Evolutionary conservation across 2,113 vertebrate genomes (phyloP).

Genomic region (Osmerus eperlanus): DNA sequence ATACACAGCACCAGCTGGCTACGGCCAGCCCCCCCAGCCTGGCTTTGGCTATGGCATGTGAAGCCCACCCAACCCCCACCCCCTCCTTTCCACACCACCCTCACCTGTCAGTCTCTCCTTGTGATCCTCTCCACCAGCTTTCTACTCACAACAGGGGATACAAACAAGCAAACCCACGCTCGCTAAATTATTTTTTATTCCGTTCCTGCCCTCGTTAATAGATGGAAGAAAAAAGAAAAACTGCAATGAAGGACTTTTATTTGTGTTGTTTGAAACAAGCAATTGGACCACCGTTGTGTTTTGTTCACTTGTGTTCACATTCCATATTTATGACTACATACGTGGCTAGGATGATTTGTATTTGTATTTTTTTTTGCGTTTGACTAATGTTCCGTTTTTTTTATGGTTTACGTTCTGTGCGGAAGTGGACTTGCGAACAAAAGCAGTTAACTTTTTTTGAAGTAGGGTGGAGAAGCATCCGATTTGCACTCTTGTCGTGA

Average conservation of each 20-base stretch:
- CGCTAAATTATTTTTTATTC: constrained; percentile 65
- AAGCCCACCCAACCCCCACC: constrained; percentile 60
- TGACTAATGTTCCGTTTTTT: constrained; percentile 16
- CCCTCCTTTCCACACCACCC: constrained; percentile 53
- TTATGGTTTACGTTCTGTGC: constrained; percentile 58
- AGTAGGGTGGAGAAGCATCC: constrained; percentile 91
- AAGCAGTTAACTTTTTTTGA: constrained; percentile 75
- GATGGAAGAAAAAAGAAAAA: constrained; percentile 31
- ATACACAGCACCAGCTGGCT: constrained; percentile 84
- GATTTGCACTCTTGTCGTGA: constrained; percentile 96
- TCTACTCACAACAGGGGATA: constrained; percentile 82
- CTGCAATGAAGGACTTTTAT: constrained; percentile 90
- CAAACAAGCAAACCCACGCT: constrained; percentile 75
- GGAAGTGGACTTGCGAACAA: constrained; percentile 69
- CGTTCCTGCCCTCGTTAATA: too few relatives aligned
- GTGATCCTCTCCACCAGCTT: constrained; percentile 87
- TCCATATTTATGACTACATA: constrained; percentile 85
- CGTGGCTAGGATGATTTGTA: constrained; percentile 66
- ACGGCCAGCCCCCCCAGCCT: constrained; percentile 82
- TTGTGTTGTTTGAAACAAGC: constrained; percentile 77
- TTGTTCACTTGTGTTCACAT: constrained; percentile 77
- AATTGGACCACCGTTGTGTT: constrained; percentile 78
- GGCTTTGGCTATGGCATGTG: constrained; percentile 97
- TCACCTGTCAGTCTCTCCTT: constrained; percentile 74
- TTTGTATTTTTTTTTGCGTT: constrained; percentile 45